phyloP scores from a whole-genome alignment of 2,113 vertebrate genomes.

The Labeo catla region DNA sequence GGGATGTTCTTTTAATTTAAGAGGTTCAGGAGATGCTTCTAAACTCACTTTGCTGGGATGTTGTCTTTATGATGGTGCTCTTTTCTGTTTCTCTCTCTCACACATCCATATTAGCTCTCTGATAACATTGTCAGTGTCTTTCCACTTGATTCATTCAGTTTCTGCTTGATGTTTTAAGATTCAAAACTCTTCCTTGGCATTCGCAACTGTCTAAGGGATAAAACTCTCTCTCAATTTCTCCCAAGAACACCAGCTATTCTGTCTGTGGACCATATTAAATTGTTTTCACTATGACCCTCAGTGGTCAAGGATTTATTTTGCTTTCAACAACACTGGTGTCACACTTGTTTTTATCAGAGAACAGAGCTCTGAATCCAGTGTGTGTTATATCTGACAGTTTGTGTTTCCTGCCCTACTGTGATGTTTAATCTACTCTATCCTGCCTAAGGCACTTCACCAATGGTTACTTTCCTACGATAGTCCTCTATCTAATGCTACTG shows the following conservation, averaged over 20 bases:
- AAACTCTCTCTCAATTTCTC: constrained; percentile 45
- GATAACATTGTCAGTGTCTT: constrained; percentile 17
- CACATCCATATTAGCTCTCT: background rate
- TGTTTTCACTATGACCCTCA: constrained; percentile 26
- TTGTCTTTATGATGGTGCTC: constrained; percentile 24
- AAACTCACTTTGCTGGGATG: constrained; percentile 26
- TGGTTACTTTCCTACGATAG: background rate
- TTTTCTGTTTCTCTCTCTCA: background rate
- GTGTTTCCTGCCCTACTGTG: constrained; percentile 30
- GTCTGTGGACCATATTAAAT: constrained; percentile 23
- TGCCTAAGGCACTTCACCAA: constrained; percentile 38
- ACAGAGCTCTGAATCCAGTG: constrained; percentile 16
- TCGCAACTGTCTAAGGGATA: constrained; percentile 5
- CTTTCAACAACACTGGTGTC: constrained; percentile 37
- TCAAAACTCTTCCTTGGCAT: background rate
- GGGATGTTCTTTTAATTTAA: constrained; percentile 63
- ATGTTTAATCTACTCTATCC: constrained; percentile 48
- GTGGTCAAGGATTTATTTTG: constrained; percentile 32
- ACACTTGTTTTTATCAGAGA: constrained; percentile 33
- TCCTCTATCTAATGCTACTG: background rate
- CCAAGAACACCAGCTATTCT: background rate
- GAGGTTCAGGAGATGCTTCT: constrained; percentile 50
- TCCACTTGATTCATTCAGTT: background rate
- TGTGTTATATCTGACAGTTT: constrained; percentile 52
- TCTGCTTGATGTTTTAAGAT: background rate